Percentiles rank a stretch among this genome's conserved stretches.
phyloP scores from a whole-genome alignment of 1,140 invertebrate genomes.

The Artemia franciscana region DNA sequence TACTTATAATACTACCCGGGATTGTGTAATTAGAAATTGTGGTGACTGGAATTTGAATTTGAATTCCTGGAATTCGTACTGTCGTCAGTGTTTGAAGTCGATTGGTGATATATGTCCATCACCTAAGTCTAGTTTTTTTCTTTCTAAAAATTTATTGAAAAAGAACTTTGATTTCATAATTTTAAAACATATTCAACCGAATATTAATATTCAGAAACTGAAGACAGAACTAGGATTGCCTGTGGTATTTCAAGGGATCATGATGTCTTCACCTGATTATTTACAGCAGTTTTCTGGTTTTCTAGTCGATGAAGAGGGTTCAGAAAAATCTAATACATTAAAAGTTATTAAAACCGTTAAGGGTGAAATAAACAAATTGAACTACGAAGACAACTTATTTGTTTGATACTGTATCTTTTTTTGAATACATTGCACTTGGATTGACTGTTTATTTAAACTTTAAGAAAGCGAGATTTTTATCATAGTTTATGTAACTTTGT shows the following conservation, averaged over 20 bases:
- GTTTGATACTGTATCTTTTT: no score
- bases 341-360: no score
- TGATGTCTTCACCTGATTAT: background rate
- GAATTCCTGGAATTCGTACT: background rate
- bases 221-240: background rate
- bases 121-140: background rate
- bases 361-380: no score
- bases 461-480: no score
- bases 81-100: background rate
- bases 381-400: no score
- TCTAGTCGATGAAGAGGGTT: background rate
- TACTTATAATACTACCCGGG: no score
- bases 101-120: background rate
- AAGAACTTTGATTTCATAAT: background rate
- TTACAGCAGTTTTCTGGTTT: background rate
- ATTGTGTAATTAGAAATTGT: no score
- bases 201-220: background rate
- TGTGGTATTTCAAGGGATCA: background rate
- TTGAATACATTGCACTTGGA: no score
- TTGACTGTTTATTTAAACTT: no score
- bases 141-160: background rate
- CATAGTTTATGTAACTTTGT: no score
- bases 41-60: background rate
- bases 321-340: background rate
- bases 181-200: background rate